Percentiles rank a stretch among this genome's conserved stretches.
Evolutionary conservation across 2,797 vertebrate genomes (phyloP).

Genomic region (Lepus townsendii): DNA sequence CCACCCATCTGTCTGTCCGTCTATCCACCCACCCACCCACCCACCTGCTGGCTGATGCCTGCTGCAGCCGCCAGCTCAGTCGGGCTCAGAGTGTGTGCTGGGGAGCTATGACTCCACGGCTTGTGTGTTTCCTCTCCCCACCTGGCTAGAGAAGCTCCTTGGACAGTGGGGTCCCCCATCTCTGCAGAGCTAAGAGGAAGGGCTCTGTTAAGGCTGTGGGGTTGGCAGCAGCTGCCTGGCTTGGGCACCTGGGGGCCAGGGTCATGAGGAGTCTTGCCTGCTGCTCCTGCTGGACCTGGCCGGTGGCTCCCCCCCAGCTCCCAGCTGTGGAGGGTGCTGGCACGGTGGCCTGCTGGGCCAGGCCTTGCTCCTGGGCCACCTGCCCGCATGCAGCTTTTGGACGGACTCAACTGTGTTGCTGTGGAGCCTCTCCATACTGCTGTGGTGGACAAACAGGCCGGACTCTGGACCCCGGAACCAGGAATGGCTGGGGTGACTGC

Average conservation of each 20-base stretch:
- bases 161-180: not conserved
- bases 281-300: not conserved
- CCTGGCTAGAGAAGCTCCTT: slow-evolving; percentile 22
- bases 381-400: not conserved
- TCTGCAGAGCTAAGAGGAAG: not conserved
- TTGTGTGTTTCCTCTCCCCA: slow-evolving; percentile 5
- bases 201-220: not conserved
- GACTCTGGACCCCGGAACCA: not conserved
- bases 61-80: not conserved
- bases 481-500: not conserved
- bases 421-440: not conserved
- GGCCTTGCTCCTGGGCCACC: not conserved
- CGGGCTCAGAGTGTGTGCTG: slow-evolving; percentile 7
- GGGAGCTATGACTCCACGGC: not conserved
- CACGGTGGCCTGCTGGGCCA: not conserved
- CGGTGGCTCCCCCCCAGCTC: not conserved
- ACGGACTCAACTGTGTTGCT: not conserved
- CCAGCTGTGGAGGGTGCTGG: not conserved
- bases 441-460: slow-evolving; percentile 51
- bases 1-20: too few species aligned
- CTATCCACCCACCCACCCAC: too few species aligned
- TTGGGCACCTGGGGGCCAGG: not conserved
- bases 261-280: not conserved
- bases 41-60: not conserved
- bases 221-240: slow-evolving; percentile 3